phyloP scores from a whole-genome alignment of 2,113 vertebrate species.

The Microcebus murinus region DNA sequence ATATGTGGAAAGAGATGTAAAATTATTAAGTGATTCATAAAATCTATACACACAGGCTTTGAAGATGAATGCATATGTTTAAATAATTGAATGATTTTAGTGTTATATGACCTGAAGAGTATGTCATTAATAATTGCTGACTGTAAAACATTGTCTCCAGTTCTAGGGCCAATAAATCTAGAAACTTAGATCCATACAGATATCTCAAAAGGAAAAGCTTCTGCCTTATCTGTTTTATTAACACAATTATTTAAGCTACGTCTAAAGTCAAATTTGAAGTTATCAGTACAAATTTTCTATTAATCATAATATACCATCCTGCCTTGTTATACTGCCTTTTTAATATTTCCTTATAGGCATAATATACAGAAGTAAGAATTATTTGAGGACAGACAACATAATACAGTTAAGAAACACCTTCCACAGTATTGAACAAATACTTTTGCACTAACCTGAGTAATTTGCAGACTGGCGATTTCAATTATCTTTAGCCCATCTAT shows the following conservation, averaged over 20 bases:
- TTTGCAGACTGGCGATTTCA: neutral
- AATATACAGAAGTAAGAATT: neutral
- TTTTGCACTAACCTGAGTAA: neutral
- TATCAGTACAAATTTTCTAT: neutral
- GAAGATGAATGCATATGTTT: neutral
- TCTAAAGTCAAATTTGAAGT: neutral
- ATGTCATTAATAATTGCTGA: neutral
- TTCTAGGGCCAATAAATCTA: neutral
- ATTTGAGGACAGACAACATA: neutral
- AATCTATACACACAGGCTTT: neutral
- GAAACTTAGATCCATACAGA: neutral
- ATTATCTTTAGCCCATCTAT: neutral
- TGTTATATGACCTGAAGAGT: neutral
- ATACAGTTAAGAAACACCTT: neutral
- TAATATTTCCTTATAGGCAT: neutral
- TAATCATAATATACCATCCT: neutral
- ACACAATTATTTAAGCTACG: neutral
- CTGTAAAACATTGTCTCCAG: neutral
- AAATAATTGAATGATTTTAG: neutral
- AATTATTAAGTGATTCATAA: neutral
- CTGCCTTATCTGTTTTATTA: neutral
- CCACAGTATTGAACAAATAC: neutral
- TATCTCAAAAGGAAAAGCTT: neutral
- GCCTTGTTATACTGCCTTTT: neutral
- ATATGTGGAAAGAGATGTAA: neutral